Percentiles rank a stretch among this genome's conserved stretches.
phyloP scores from a whole-genome alignment of 2,113 vertebrate genomes.

The Phrynosoma platyrhinos region DNA sequence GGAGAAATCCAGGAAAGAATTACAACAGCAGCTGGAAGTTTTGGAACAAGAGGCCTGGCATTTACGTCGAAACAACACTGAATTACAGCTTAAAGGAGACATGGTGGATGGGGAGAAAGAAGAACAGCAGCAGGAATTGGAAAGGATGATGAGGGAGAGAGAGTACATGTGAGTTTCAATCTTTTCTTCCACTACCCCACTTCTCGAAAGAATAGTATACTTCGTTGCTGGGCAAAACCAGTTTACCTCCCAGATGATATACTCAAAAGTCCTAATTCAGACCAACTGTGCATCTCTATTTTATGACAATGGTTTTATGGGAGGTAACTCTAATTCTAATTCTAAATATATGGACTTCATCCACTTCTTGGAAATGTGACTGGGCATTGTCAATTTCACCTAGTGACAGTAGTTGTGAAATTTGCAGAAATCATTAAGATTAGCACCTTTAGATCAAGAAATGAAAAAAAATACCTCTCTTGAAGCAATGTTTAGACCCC shows the following conservation, averaged over 20 bases:
- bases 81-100: constrained; percentile 75
- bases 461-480: background rate
- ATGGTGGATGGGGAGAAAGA: constrained; percentile 63
- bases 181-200: background rate
- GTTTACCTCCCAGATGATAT: background rate
- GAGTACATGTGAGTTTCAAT: constrained; percentile 69
- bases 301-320: background rate
- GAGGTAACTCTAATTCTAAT: too few species aligned
- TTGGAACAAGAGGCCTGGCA: constrained; percentile 65
- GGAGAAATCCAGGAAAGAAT: constrained; percentile 61
- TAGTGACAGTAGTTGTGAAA: background rate
- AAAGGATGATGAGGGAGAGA: constrained; percentile 45
- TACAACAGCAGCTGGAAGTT: constrained; percentile 69
- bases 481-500: background rate
- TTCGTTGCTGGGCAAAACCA: background rate
- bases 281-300: background rate
- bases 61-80: constrained; percentile 67
- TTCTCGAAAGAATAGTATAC: background rate
- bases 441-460: background rate
- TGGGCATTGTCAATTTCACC: background rate
- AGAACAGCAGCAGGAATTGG: constrained; percentile 68
- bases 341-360: background rate
- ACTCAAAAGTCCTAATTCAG: background rate
- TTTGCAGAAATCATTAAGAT: background rate
- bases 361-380: too few species aligned